Evolutionary conservation across 2,888 invertebrate genomes (phyloP).

Genomic region (Pilophorus perplexus): DNA sequence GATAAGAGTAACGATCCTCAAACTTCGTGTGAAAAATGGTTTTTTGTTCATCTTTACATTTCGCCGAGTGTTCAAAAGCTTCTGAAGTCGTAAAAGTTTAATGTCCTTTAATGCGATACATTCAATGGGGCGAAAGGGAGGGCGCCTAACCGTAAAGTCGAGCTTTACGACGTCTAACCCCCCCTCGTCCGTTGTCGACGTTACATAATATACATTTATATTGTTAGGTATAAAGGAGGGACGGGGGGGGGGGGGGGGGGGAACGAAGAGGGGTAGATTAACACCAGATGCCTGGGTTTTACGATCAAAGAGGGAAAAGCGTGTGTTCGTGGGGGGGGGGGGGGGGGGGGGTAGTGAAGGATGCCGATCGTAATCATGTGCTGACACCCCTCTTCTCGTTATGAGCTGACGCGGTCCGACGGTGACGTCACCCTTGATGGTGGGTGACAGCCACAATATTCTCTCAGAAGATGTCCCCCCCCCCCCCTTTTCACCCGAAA

Average conservation of each 20-base stretch:
- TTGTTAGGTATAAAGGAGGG: slow-evolving; percentile 35
- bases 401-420: slow-evolving; percentile 23
- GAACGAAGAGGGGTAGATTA: slow-evolving; percentile 10
- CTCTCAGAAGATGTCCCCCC: too few relatives aligned
- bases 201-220: slow-evolving; percentile 40
- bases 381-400: slow-evolving; percentile 18
- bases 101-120: slow-evolving; percentile 35
- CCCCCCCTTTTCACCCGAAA: too few relatives aligned
- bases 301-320: slow-evolving; percentile 1
- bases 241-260: neutral
- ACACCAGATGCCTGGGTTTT: slow-evolving; percentile 40
- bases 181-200: neutral
- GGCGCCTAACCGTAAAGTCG: slow-evolving; percentile 32
- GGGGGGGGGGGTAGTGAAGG: slow-evolving; percentile 20
- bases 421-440: too few relatives aligned
- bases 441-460: too few relatives aligned
- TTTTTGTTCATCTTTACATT: slow-evolving; percentile 15
- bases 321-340: slow-evolving; percentile 3
- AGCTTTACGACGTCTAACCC: slow-evolving; percentile 20
- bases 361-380: slow-evolving; percentile 30
- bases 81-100: slow-evolving; percentile 35
- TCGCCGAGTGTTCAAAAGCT: slow-evolving; percentile 7
- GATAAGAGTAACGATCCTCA: neutral
- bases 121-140: slow-evolving; percentile 24
- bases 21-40: slow-evolving; percentile 24